A percentile compares a stretch with the other conserved stretches of the same genome.
phyloP scores from a whole-genome alignment of 2,113 vertebrate species.

The Sclerurus mexicanus region DNA sequence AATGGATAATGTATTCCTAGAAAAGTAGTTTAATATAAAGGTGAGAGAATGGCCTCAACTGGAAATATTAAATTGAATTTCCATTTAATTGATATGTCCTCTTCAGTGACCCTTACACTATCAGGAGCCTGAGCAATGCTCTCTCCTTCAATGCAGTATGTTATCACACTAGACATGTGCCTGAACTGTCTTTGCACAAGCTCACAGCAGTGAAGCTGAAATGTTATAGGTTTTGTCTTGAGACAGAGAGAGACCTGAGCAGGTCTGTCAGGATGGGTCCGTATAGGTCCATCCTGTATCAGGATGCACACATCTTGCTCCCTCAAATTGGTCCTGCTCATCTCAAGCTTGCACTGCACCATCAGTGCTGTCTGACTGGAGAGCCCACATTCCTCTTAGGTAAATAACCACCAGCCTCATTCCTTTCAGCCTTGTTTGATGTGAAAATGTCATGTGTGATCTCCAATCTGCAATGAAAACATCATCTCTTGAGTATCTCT shows the following conservation, averaged over 20 bases:
- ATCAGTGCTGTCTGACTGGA: background rate
- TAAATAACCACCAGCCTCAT: background rate
- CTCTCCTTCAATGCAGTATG: background rate
- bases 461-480: constrained; percentile 3
- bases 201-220: background rate
- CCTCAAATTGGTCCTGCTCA: background rate
- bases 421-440: constrained; percentile 2
- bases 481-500: constrained; percentile 17
- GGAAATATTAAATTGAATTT: background rate
- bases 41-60: background rate
- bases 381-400: background rate
- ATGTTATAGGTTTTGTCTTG: background rate
- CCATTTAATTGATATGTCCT: background rate
- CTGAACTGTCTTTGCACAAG: background rate
- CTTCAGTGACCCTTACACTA: background rate
- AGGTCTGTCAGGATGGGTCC: background rate
- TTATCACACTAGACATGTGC: background rate
- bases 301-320: background rate
- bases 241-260: background rate
- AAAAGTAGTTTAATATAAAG: background rate
- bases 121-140: background rate
- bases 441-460: background rate
- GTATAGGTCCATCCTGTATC: background rate
- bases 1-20: background rate
- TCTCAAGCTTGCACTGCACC: background rate